Percentiles rank a stretch among this genome's conserved stretches.
Conservation (phyloP, 2,888 invertebrate species). For the Hypena proboscidalis region DNA sequence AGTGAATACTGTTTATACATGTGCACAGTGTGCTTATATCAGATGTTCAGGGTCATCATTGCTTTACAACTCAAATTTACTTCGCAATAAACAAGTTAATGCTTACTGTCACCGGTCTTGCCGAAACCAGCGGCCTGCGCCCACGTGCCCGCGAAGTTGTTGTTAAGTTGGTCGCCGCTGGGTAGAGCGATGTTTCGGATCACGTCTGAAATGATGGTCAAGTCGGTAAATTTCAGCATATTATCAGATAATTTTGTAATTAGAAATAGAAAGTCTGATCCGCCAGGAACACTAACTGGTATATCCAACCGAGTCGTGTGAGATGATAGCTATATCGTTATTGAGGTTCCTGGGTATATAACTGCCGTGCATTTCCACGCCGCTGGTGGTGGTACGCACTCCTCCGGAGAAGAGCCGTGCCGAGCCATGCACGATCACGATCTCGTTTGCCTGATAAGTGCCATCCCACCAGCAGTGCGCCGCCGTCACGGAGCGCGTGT, state of each 20-base stretch:
- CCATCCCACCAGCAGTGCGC: slow-evolving; percentile 59
- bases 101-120: slow-evolving; percentile 45
- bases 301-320: slow-evolving; percentile 38
- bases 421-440: slow-evolving; percentile 55
- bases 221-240: background rate
- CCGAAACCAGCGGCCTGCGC: slow-evolving; percentile 51
- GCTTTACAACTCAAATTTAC: slow-evolving; percentile 63
- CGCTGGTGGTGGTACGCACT: slow-evolving; percentile 40
- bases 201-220: slow-evolving; percentile 37
- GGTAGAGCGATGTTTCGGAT: slow-evolving; percentile 48
- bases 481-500: slow-evolving; percentile 47
- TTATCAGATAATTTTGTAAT: too few relatives aligned
- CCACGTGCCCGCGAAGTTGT: slow-evolving; percentile 41
- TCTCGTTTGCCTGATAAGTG: slow-evolving; percentile 47
- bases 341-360: slow-evolving; percentile 40
- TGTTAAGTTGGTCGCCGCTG: slow-evolving; percentile 27
- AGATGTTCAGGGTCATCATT: slow-evolving; percentile 32
- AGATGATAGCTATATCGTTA: slow-evolving; percentile 47
- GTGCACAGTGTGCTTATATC: slow-evolving; percentile 8
- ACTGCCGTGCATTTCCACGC: slow-evolving; percentile 41
- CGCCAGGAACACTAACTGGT: slow-evolving; percentile 45
- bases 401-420: slow-evolving; percentile 49
- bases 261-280: too few relatives aligned
- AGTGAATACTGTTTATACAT: background rate
- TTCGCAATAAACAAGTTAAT: slow-evolving; percentile 55